phyloP scores from a whole-genome alignment of 1,140 invertebrate genomes.

The Nasonia longicornis region DNA sequence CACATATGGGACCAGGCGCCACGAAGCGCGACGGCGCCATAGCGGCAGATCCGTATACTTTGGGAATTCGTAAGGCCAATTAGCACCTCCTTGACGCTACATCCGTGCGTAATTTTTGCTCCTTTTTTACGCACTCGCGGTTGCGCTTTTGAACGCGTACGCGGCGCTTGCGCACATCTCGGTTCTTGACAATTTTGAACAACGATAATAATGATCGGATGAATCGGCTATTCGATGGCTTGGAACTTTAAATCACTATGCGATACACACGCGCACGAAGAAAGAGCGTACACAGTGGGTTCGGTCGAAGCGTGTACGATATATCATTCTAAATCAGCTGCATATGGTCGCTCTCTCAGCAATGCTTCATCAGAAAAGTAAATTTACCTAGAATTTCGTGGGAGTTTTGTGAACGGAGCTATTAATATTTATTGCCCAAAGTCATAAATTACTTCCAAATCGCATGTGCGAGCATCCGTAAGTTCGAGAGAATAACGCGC shows the following conservation, averaged over 20 bases:
- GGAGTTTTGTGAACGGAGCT: not conserved
- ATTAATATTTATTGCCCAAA: not conserved
- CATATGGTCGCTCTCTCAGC: not conserved
- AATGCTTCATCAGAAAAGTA: not conserved
- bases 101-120: not conserved
- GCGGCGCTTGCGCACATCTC: not conserved
- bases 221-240: not conserved
- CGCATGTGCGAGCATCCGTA: not conserved
- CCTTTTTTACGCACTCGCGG: not conserved
- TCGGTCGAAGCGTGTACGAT: not conserved
- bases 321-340: slow-evolving; percentile 15
- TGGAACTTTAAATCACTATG: not conserved
- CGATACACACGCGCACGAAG: not conserved
- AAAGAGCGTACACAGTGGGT: not conserved
- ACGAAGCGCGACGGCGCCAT: slow-evolving; percentile 58
- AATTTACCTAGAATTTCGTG: slow-evolving; percentile 12
- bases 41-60: slow-evolving; percentile 39
- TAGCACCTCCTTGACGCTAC: slow-evolving; percentile 56
- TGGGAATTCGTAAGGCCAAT: slow-evolving; percentile 55
- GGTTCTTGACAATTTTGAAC: not conserved
- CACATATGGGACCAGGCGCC: slow-evolving; percentile 63
- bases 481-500: not conserved
- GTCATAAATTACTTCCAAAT: not conserved
- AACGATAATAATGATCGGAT: not conserved
- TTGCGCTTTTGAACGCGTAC: not conserved